These are phyloP conservation scores for Drosophila asahinai DNA, from an alignment of 1,140 invertebrate species.

Conservation along the genomic window DNA sequence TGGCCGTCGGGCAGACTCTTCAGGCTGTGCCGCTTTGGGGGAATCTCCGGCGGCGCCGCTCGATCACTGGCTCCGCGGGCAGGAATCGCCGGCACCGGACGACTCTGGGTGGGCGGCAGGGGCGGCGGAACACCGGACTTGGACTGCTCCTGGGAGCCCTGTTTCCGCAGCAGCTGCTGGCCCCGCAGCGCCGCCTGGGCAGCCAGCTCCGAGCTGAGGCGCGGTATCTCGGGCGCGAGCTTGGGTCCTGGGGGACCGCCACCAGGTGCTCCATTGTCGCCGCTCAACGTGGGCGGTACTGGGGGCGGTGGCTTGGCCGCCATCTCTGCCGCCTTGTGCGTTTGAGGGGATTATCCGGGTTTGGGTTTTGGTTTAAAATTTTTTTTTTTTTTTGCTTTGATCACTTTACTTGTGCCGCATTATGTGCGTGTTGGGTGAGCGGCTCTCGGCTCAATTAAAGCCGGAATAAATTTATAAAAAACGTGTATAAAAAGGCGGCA, in stretches of 20 bases:
- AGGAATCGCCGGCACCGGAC: slow-evolving; percentile 83
- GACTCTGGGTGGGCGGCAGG: slow-evolving; percentile 69
- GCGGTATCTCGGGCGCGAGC: slow-evolving; percentile 79
- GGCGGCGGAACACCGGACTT: slow-evolving; percentile 62
- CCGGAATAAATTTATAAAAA: slow-evolving; percentile 27
- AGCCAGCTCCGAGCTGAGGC: slow-evolving; percentile 78
- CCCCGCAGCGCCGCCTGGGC: slow-evolving; percentile 80
- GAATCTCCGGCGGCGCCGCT: slow-evolving; percentile 79
- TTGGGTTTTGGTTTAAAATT: slow-evolving; percentile 8
- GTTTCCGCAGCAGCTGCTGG: slow-evolving; percentile 77
- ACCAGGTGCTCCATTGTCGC: slow-evolving; percentile 36
- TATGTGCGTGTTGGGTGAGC: slow-evolving; percentile 35
- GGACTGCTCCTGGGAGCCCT: slow-evolving; percentile 63
- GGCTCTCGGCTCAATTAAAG: slow-evolving; percentile 43
- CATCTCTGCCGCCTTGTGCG: slow-evolving; percentile 62
- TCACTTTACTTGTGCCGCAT: slow-evolving; percentile 56
- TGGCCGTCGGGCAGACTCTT: slow-evolving; percentile 79
- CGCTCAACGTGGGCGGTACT: slow-evolving; percentile 54
- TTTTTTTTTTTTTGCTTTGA: slow-evolving; percentile 12
- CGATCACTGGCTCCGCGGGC: slow-evolving; percentile 75
- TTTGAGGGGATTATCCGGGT: slow-evolving; percentile 21
- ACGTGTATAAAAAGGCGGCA: slow-evolving; percentile 46
- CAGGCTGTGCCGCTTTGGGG: slow-evolving; percentile 81
- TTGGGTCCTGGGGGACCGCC: slow-evolving; percentile 46
- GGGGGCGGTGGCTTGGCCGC: slow-evolving; percentile 73